These are phyloP conservation scores for Eustalomyia histrio DNA, from an alignment of 2,888 invertebrate genomes.

Conservation along the genomic window DNA sequence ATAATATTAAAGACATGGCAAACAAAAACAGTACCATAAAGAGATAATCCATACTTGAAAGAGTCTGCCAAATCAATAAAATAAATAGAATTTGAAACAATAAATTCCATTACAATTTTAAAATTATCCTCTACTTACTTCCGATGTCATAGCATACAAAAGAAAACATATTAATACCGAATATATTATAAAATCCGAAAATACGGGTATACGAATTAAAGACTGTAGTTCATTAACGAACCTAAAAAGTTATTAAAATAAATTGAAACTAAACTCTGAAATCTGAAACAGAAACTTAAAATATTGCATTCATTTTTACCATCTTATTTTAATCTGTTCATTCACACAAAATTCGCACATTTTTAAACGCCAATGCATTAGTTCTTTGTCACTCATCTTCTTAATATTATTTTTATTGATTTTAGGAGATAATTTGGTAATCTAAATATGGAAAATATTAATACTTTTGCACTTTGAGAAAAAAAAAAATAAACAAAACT, in stretches of 20 bases:
- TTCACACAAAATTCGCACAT: constrained; percentile 69
- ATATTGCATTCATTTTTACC: constrained; percentile 44
- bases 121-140: constrained; percentile 71
- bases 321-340: constrained; percentile 71
- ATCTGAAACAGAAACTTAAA: background rate
- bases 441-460: constrained; percentile 3
- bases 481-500: background rate
- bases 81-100: background rate
- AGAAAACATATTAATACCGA: constrained; percentile 74
- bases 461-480: no score
- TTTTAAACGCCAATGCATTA: constrained; percentile 65
- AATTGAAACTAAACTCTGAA: background rate
- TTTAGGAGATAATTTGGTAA: constrained; percentile 11
- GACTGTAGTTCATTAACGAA: constrained; percentile 68
- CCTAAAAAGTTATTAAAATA: constrained; percentile 39
- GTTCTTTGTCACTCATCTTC: constrained; percentile 27
- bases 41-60: constrained; percentile 71
- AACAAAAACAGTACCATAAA: constrained; percentile 72
- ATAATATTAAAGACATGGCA: constrained; percentile 71
- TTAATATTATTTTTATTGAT: background rate
- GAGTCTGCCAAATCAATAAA: constrained; percentile 58
- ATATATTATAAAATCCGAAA: constrained; percentile 74
- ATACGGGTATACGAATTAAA: constrained; percentile 72
- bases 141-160: constrained; percentile 70
- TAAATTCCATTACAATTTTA: no score